These are phyloP conservation scores for Pygoscelis adeliae DNA, from an alignment of 2,113 vertebrate genomes.

Conservation along the genomic window DNA sequence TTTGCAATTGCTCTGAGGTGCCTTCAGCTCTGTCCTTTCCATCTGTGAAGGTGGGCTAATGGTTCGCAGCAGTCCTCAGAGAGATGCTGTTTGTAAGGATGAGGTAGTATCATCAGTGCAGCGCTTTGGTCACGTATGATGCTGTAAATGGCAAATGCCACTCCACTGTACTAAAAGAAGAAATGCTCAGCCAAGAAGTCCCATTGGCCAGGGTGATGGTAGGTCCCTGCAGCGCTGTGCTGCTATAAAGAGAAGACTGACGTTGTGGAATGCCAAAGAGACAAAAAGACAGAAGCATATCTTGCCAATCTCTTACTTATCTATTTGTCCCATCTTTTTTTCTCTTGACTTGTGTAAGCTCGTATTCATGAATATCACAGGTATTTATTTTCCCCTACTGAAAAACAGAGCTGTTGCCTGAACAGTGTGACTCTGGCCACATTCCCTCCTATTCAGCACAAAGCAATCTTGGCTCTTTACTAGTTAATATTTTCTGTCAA, in stretches of 20 bases:
- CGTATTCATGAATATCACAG: slow-evolving; percentile 15
- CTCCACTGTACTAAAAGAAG: neutral
- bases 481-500: slow-evolving; percentile 66
- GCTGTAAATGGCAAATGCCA: neutral
- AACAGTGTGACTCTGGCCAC: slow-evolving; percentile 30
- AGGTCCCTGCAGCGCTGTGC: neutral
- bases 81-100: neutral
- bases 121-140: neutral
- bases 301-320: slow-evolving; percentile 43
- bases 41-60: neutral
- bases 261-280: neutral
- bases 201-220: accelerated
- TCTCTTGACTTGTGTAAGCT: slow-evolving; percentile 32
- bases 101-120: neutral
- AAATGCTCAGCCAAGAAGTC: neutral
- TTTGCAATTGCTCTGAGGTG: neutral
- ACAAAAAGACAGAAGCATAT: neutral
- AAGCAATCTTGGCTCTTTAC: slow-evolving; percentile 40
- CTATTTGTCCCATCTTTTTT: slow-evolving; percentile 48
- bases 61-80: neutral
- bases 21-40: neutral
- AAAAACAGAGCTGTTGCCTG: slow-evolving; percentile 53
- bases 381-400: slow-evolving; percentile 40
- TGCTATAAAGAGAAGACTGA: neutral
- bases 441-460: slow-evolving; percentile 49